Evolutionary conservation across 2,113 vertebrate genomes (phyloP).

Genomic region (Pituophis catenifer): DNA sequence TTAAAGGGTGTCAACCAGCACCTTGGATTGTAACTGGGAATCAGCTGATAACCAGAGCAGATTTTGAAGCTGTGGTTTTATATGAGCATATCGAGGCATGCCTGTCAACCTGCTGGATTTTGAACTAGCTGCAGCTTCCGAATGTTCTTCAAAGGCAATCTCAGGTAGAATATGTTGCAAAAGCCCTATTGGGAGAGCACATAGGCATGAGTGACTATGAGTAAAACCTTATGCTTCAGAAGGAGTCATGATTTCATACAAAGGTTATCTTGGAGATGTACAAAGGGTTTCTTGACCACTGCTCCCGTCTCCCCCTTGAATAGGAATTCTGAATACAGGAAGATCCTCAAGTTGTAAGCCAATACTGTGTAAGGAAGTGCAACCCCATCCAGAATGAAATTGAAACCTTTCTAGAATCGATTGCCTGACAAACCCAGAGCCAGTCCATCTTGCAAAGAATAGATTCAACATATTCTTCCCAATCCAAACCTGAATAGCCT

Average conservation of each 20-base stretch:
- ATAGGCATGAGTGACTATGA: not conserved
- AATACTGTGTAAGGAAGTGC: not conserved
- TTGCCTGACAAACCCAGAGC: not conserved
- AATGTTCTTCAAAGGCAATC: not conserved
- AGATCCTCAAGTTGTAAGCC: not conserved
- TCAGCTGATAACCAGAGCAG: not conserved
- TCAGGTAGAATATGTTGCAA: not conserved
- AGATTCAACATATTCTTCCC: not conserved
- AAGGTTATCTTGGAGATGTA: not conserved
- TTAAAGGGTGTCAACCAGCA: not conserved
- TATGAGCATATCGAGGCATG: not conserved
- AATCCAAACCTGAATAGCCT: not conserved
- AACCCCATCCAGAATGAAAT: not conserved
- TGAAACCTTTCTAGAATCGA: not conserved
- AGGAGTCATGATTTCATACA: not conserved
- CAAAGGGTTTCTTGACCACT: not conserved
- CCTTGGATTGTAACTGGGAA: not conserved
- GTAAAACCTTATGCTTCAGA: not conserved
- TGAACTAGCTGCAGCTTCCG: not conserved
- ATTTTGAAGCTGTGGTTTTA: not conserved
- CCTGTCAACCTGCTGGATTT: not conserved
- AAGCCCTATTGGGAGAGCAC: not conserved
- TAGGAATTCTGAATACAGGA: not conserved
- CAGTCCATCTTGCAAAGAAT: not conserved
- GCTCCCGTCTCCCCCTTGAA: not conserved